phyloP scores from a whole-genome alignment of 2,797 vertebrate species.

The Pangasius sanitwongsei region DNA sequence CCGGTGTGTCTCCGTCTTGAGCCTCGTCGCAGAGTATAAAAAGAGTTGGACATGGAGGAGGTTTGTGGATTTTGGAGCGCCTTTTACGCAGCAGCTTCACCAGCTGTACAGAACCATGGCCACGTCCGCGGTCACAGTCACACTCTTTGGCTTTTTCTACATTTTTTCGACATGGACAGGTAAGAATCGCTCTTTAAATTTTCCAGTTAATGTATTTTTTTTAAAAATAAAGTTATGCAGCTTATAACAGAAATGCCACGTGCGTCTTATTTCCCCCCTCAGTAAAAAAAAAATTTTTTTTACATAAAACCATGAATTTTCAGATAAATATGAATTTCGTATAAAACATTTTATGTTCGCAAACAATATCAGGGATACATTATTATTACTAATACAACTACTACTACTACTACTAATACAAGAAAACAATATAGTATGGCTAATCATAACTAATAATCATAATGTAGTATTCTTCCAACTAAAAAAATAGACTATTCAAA shows the following conservation, averaged over 20 bases:
- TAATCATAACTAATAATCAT: background rate
- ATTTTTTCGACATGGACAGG: conserved; percentile 59
- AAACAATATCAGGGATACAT: background rate
- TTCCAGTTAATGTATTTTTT: background rate
- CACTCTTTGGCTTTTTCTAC: conserved; percentile 55
- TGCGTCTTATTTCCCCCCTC: background rate
- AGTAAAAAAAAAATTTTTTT: background rate
- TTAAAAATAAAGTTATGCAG: background rate
- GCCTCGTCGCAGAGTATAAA: conserved; percentile 55
- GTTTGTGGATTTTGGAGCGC: background rate
- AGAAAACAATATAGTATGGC: background rate
- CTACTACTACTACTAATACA: background rate
- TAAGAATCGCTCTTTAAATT: conserved; percentile 38
- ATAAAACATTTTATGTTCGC: background rate
- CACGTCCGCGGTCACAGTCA: conserved; percentile 54
- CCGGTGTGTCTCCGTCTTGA: conserved; percentile 56
- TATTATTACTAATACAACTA: conserved; percentile 5
- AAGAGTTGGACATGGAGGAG: background rate
- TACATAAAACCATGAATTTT: background rate
- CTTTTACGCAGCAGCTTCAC: conserved; percentile 19
- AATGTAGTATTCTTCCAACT: background rate
- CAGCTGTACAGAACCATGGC: conserved; percentile 30
- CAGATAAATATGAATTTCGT: background rate
- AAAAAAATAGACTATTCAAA: background rate
- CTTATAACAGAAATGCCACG: background rate